These are phyloP conservation scores for Lophura nycthemera DNA, from an alignment of 2,113 vertebrate species.

Conservation along the genomic window DNA sequence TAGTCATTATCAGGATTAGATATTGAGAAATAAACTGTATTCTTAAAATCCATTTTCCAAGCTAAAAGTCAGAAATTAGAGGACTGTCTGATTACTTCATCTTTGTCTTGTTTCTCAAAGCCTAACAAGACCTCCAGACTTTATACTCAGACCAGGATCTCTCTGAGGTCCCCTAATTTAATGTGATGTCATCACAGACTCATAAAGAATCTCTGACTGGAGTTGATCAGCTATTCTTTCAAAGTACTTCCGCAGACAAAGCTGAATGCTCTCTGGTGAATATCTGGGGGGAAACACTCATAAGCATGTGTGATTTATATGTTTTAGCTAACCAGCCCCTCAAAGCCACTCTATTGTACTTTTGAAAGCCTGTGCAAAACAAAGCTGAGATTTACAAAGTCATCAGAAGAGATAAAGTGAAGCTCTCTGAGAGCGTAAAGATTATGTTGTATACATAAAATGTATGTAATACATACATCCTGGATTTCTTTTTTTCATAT, in stretches of 20 bases:
- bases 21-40: background rate
- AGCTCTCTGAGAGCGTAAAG: background rate
- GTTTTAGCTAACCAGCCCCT: background rate
- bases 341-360: background rate
- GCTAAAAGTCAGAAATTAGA: background rate
- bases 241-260: constrained; percentile 24
- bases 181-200: background rate
- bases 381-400: background rate
- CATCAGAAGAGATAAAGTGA: background rate
- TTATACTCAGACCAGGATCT: constrained; percentile 10
- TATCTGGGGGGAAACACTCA: constrained; percentile 9
- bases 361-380: background rate
- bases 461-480: background rate
- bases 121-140: background rate
- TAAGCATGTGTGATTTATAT: background rate
- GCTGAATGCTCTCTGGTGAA: background rate
- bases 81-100: constrained; percentile 23
- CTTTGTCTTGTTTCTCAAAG: background rate
- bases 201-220: accelerated
- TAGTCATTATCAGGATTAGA: background rate
- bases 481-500: background rate
- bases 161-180: constrained; percentile 29
- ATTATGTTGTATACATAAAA: background rate
- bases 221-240: background rate
- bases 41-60: background rate